A percentile compares a stretch with the other conserved stretches of the same genome.
Conservation (phyloP, 92 coral and sea anemone genomes). For the Parazoanthus atlanticus region DNA sequence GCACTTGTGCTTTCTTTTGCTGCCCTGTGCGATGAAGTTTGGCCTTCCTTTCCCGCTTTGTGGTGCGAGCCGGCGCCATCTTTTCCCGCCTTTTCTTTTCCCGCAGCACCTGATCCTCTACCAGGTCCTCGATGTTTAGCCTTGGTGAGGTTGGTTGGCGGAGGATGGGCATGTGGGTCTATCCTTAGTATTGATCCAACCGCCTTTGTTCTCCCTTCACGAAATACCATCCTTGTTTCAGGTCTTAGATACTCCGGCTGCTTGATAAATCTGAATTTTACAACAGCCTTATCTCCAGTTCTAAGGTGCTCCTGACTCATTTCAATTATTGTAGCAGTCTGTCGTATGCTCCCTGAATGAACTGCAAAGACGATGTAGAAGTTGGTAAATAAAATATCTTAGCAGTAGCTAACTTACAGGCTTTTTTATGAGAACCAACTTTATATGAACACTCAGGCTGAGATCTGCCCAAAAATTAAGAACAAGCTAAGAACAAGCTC, state of each 20-base stretch:
- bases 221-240: slow-evolving; percentile 95
- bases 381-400: neutral
- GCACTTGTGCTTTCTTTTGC: slow-evolving; percentile 30
- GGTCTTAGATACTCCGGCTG: slow-evolving; percentile 96
- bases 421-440: neutral
- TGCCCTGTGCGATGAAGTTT: neutral
- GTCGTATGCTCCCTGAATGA: slow-evolving; percentile 95
- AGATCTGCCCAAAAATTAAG: no score
- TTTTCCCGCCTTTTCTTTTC: slow-evolving; percentile 75
- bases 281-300: slow-evolving; percentile 94
- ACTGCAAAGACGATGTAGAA: slow-evolving; percentile 53
- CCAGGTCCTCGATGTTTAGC: slow-evolving; percentile 92
- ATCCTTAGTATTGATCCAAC: slow-evolving; percentile 91
- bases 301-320: slow-evolving; percentile 92
- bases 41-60: slow-evolving; percentile 42
- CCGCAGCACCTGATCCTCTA: slow-evolving; percentile 48
- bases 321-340: slow-evolving; percentile 90
- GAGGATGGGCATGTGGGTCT: slow-evolving; percentile 88
- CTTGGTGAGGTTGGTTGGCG: slow-evolving; percentile 84
- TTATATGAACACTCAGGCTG: neutral
- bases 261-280: slow-evolving; percentile 92
- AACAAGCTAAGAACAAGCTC: no score
- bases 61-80: slow-evolving; percentile 34
- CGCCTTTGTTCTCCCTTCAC: slow-evolving; percentile 99
- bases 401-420: neutral